Evolutionary conservation across 2,888 invertebrate species (phyloP), one percentile per base, ranked within the genome.

Genomic region (Dascillus cervinus): DNA sequence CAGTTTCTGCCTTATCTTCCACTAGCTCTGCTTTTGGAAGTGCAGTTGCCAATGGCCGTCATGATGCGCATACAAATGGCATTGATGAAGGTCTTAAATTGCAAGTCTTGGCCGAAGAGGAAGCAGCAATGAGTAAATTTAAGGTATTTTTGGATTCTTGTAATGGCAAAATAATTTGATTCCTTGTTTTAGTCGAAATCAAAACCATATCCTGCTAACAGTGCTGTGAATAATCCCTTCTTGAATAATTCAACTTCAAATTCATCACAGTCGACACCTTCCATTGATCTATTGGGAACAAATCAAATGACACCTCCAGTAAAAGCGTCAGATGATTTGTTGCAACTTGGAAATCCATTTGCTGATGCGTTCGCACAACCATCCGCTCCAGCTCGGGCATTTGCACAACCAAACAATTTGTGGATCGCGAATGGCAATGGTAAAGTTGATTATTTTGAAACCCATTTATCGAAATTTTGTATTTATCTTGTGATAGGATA

Each of bases 61-160:
- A 60, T 39, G 61, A 58, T 41, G 48, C 51, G 67, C 69, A 49
- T 53, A 70, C 79, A 41, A 83, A 83, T 54, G 83, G 82, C 32
- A 82, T 91, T 38, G 90, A 90, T 57, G 94, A 94, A 58, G 79
- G 79, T 32, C 71, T 92, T 37, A 80, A 82, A 56, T 80, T 85
- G 53, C 85, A 89, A 63, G 88, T 83, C 20, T 67, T 98, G 37
- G 95, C 95, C 13, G 95, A 97, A 60, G 97, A 98, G 62, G 94
- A 95, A 63, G 91, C 91, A 13, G 88, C 88, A 32, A 83, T 97
- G 77, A 92, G 88, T 66, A 88, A 90, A 66, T 88, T 92, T 64
- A 95, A 94, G 82, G 95, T 90, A 63, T 53, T 34, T 29, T 15
- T 11, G 21, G 26, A 11, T 26, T 27, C 22, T 25, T 32, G 13